Evolutionary conservation across 2,888 invertebrate genomes (phyloP).

Genomic region (Megamerina dolium): DNA sequence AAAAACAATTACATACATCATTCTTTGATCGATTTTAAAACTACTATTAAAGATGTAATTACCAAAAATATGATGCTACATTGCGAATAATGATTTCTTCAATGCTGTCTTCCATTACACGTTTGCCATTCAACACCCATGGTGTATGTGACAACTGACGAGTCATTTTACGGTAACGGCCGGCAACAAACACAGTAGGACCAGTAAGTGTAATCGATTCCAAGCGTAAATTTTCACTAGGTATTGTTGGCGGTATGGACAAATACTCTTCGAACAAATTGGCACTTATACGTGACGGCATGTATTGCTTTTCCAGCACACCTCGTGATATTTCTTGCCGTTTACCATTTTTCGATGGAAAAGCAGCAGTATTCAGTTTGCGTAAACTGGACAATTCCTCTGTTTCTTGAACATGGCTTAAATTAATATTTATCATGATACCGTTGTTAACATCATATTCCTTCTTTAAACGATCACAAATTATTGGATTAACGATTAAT

Average conservation of each 20-base stretch:
- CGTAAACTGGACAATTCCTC: slow-evolving; percentile 55
- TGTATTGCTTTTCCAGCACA: slow-evolving; percentile 56
- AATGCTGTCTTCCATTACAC: slow-evolving; percentile 79
- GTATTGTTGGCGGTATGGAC: slow-evolving; percentile 53
- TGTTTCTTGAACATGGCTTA: slow-evolving; percentile 53
- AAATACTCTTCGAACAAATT: slow-evolving; percentile 52
- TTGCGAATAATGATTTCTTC: slow-evolving; percentile 78
- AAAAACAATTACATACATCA: slow-evolving; percentile 3
- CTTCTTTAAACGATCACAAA: slow-evolving; percentile 55
- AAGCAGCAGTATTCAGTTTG: slow-evolving; percentile 30
- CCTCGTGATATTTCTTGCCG: slow-evolving; percentile 58
- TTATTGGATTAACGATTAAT: slow-evolving; percentile 58
- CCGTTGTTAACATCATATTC: slow-evolving; percentile 54
- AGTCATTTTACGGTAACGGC: slow-evolving; percentile 76
- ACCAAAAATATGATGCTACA: slow-evolving; percentile 58
- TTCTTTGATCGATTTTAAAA: neutral
- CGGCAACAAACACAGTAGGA: slow-evolving; percentile 45
- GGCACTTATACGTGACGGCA: slow-evolving; percentile 51
- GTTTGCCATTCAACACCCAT: slow-evolving; percentile 78
- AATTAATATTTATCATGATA: slow-evolving; percentile 46
- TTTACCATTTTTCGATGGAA: slow-evolving; percentile 32
- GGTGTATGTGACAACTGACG: slow-evolving; percentile 87
- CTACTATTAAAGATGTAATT: neutral
- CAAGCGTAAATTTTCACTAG: slow-evolving; percentile 32
- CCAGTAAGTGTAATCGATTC: slow-evolving; percentile 37